Evolutionary conservation across 2,797 vertebrate genomes (phyloP), one percentile per base, ranked within the genome.

Genomic region (Phyllotis vaccarum): DNA sequence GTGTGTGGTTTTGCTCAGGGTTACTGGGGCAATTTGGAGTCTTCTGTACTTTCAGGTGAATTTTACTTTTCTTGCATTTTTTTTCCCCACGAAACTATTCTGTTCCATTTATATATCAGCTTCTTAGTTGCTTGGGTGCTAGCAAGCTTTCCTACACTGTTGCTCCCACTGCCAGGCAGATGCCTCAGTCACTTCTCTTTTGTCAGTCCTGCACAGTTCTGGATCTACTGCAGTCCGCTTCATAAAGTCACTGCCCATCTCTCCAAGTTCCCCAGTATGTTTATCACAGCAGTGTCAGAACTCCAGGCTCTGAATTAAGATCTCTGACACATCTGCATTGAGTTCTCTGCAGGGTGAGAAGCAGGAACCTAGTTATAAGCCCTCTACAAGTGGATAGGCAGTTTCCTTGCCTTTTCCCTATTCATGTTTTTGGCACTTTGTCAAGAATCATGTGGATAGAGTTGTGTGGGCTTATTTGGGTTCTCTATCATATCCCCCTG

Each of bases 1-100:
- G 46, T n/a, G 21, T 12, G 12, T 1, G 52, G 6, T 0, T 21
- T n/a, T 24, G 46, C 6, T n/a, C 31, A 49, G 43, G 40, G 0
- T 66, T 14, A 64, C 6, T 43, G 22, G 43, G 81, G 58, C 3
- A 0, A 66, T 49, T n/a, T n/a, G 43, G 43, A 46, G 31, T n/a
- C 34, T 34, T 85, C 1, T 52, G 83, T 70, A 52, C 31, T 86
- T 86, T 46, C 46, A 86, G 22, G 46, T 54, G 13, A 70, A 37
- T 70, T 54, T 66, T 70, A 27, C 22, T 40, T 72, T 37, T 74
- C 56, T 87, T 72, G n/a, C 66, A 43, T 31, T 87, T 80, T 21
- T 64, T 34, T 37, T 58, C 34, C 58, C 27, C 21, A 81, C 40
- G 34, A 27, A 58, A 21, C 37, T 40, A 58, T 37, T 58, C 19